phyloP scores from a whole-genome alignment of 2,888 invertebrate species.

The Idaea dimidiata region DNA sequence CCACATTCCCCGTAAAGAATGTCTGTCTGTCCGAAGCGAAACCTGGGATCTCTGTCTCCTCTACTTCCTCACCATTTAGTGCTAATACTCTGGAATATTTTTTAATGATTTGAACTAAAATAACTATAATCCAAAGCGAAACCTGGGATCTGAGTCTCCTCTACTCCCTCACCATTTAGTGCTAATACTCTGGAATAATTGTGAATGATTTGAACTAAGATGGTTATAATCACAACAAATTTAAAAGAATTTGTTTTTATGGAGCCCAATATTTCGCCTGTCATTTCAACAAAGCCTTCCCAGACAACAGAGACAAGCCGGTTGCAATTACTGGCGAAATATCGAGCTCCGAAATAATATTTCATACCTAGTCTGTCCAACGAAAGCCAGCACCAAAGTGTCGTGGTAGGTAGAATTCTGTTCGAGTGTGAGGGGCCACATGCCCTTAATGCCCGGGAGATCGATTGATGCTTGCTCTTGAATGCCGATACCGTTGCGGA shows the following conservation, averaged over 20 bases:
- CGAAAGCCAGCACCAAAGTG: constrained; percentile 95
- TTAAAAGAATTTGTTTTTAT: no score
- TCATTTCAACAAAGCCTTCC: no score
- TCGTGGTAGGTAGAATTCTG: constrained; percentile 90
- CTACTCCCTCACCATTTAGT: constrained; percentile 97
- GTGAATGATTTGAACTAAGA: no score
- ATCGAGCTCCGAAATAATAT: not conserved
- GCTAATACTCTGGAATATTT: constrained; percentile 92
- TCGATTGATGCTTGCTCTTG: constrained; percentile 99
- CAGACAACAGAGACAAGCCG: no score
- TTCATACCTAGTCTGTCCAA: constrained; percentile 92
- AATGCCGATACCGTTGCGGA: constrained; percentile 99
- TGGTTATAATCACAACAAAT: no score
- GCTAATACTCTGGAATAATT: constrained; percentile 92
- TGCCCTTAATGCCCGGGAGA: constrained; percentile 97
- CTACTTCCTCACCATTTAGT: constrained; percentile 97
- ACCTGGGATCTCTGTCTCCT: constrained; percentile 96
- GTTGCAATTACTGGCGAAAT: no score
- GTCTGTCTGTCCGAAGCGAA: constrained; percentile 96
- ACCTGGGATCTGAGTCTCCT: constrained; percentile 96
- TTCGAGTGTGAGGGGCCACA: constrained; percentile 91
- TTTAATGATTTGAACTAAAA: no score
- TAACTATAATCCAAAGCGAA: constrained; percentile 95
- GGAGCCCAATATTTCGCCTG: no score
- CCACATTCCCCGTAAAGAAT: constrained; percentile 95